These are phyloP conservation scores for Polia nebulosa DNA, from an alignment of 2,888 invertebrate genomes.

Conservation along the genomic window DNA sequence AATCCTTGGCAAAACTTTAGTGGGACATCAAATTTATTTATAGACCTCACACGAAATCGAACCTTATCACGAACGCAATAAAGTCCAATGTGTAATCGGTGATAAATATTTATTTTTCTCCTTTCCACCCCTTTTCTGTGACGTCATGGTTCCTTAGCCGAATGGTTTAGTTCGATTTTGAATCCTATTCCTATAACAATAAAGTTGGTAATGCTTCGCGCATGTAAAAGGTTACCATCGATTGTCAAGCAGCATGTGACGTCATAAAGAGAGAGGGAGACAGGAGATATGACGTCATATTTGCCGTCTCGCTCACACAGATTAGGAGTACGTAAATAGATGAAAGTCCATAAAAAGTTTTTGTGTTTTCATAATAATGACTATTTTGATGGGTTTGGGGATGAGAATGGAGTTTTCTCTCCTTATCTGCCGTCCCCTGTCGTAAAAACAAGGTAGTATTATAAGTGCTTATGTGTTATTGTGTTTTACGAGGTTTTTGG, in stretches of 20 bases:
- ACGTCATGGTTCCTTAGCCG: slow-evolving; percentile 56
- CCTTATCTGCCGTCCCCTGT: slow-evolving; percentile 8
- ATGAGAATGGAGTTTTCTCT: slow-evolving; percentile 19
- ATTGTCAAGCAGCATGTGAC: slow-evolving; percentile 60
- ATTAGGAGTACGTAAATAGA: slow-evolving; percentile 54
- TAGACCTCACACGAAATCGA: slow-evolving; percentile 55
- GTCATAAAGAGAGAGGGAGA: slow-evolving; percentile 70
- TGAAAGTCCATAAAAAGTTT: slow-evolving; percentile 49
- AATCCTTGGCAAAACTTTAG: slow-evolving; percentile 55
- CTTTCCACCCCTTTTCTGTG: slow-evolving; percentile 57
- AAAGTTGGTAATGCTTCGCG: slow-evolving; percentile 28
- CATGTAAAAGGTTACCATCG: slow-evolving; percentile 49
- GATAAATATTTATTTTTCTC: slow-evolving; percentile 53
- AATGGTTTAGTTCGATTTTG: slow-evolving; percentile 12
- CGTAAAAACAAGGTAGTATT: slow-evolving; percentile 35
- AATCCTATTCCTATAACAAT: background rate
- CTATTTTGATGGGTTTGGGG: slow-evolving; percentile 45
- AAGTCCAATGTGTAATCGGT: slow-evolving; percentile 30
- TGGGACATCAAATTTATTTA: slow-evolving; percentile 62
- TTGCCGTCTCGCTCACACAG: slow-evolving; percentile 60
- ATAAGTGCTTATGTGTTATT: slow-evolving; percentile 10
- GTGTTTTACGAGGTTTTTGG: background rate
- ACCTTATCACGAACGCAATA: slow-evolving; percentile 43
- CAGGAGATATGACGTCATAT: slow-evolving; percentile 72
- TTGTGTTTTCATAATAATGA: slow-evolving; percentile 42